Percentiles rank a stretch among this genome's conserved stretches.
phyloP scores from a whole-genome alignment of 1,140 invertebrate genomes.

The Grapholita molesta region DNA sequence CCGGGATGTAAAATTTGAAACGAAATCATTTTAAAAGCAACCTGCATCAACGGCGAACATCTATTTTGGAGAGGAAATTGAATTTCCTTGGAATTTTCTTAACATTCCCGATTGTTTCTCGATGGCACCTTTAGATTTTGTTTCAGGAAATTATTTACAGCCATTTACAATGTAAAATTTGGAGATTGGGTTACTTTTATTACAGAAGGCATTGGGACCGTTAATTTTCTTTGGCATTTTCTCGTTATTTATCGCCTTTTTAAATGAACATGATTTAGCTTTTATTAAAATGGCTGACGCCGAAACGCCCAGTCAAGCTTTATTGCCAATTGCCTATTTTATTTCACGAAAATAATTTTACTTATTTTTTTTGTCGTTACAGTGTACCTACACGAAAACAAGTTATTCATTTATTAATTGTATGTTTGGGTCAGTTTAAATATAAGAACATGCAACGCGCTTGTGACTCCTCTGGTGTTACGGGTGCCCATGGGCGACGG shows the following conservation, averaged over 20 bases:
- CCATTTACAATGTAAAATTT: conserved; percentile 5
- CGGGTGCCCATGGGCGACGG: too few relatives aligned
- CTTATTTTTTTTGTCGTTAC: too few relatives aligned
- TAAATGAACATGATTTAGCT: background rate
- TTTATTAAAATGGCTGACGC: background rate
- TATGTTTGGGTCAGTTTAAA: background rate
- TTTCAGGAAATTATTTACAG: conserved; percentile 13
- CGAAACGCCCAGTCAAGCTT: background rate
- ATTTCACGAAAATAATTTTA: too few relatives aligned
- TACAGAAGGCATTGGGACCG: background rate
- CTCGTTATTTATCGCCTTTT: background rate
- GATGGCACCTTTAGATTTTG: background rate
- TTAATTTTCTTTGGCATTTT: conserved; percentile 13
- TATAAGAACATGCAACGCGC: too few relatives aligned
- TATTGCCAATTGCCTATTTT: too few relatives aligned
- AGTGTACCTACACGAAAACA: too few relatives aligned
- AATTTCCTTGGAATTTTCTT: conserved; percentile 16
- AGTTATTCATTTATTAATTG: too few relatives aligned
- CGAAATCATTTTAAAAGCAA: conserved; percentile 14
- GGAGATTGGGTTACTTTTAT: background rate
- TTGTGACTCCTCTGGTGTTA: too few relatives aligned
- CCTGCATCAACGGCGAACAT: conserved; percentile 14
- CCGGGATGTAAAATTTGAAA: conserved; percentile 1
- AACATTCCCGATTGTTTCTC: conserved; percentile 12
- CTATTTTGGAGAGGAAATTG: conserved; percentile 14